A percentile compares a stretch with the other conserved stretches of the same genome.
Conservation (phyloP, 64 coral and sea anemone genomes). For the Montipora sp. region DNA sequence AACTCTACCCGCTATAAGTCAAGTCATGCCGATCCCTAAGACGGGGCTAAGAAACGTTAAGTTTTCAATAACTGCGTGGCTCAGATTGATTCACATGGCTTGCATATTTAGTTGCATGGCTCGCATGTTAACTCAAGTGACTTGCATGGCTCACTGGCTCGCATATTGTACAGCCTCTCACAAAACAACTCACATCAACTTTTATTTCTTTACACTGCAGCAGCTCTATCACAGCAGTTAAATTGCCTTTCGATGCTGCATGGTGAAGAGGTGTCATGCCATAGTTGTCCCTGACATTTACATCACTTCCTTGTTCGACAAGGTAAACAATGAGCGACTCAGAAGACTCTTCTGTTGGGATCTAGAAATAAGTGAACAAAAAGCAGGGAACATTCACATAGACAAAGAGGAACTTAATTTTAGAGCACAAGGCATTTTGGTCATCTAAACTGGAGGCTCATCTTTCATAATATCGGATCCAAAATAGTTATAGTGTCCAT, state of each 20-base stretch:
- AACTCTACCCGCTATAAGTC: too few relatives aligned
- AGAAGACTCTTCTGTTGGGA: slow-evolving; percentile 6
- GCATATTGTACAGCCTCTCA: not conserved
- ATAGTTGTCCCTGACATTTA: slow-evolving; percentile 87
- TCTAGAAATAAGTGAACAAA: not conserved
- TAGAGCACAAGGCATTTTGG: too few relatives aligned
- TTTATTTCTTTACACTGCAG: slow-evolving; percentile 58
- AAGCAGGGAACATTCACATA: not conserved
- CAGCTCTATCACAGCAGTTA: slow-evolving; percentile 64
- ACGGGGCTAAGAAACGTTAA: too few relatives aligned
- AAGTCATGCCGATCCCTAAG: too few relatives aligned
- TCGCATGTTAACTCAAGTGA: too few relatives aligned
- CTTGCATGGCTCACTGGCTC: too few relatives aligned
- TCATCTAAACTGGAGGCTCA: too few relatives aligned
- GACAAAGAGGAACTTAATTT: not conserved
- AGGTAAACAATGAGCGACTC: slow-evolving; percentile 79
- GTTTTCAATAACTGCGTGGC: too few relatives aligned
- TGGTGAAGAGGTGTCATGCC: slow-evolving; percentile 90
- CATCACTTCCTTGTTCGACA: slow-evolving; percentile 23
- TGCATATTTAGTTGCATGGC: fast-evolving
- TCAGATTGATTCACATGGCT: too few relatives aligned
- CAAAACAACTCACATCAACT: slow-evolving; percentile 85
- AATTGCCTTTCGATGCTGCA: slow-evolving; percentile 87
- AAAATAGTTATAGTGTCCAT: too few relatives aligned
- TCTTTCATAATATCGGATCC: too few relatives aligned